Evolutionary conservation across 1,140 invertebrate species (phyloP), one percentile per base, ranked within the genome.

Genomic region (Drosophila tani): DNA sequence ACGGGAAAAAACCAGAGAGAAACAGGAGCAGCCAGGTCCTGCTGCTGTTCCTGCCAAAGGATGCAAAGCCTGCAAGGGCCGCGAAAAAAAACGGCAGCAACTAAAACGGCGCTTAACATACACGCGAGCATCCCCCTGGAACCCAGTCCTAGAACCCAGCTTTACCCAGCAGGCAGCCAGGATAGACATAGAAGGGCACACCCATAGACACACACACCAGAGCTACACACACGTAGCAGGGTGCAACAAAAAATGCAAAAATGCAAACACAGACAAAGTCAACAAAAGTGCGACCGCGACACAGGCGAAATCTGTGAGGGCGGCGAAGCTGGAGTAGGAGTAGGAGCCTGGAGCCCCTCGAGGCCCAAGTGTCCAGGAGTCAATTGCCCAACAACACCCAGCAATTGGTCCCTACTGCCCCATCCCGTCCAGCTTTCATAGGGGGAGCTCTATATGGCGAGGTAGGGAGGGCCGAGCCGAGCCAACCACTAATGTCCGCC

Each of bases 51-150:
- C 35, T 55, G 40, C 66, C 45, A 67, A 65, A 49, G 62, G 41
- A 55, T 45, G 24, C 47, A 35, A 24, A 47, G 50, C 40, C 45
- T 56, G 50, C 27, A 32, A 32, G 32, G 19, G 51, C 19, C 41
- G 32, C n/a, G n/a, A 40, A 58, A 80, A 47, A 73, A 59, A 68
- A 78, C 81, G 71, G 66, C 74, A 59, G 14, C 53, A 58, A 88
- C 84, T 88, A 84, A 88, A 88, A 84, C 75, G 70, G 50, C 85
- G 81, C 49, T 90, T 90, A 88, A 81, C 59, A 79, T 67, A 84
- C 74, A 46, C 66, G 70, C 56, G 27, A 12, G 38, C 15, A 32
- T 29, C 38, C 21, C 29, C 17, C 29, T 29, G 19, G 8, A 15
- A 3, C 29, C 38, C 11, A 11, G 2, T 19, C 21, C 19, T 32